Conservation (phyloP, 1,140 invertebrate species). For the Panagrolaimus sp. region DNA sequence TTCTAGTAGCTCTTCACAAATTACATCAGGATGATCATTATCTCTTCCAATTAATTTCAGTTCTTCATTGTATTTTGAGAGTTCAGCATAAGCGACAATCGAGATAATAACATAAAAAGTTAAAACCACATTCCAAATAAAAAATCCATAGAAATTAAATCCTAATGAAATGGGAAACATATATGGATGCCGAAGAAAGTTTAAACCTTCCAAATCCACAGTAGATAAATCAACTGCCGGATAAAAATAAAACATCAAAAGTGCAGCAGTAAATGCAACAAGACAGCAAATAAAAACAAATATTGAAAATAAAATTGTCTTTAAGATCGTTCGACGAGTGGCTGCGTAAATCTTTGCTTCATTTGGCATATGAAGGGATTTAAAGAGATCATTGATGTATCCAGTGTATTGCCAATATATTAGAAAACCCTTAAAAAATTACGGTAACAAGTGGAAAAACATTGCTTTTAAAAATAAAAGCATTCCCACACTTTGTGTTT, state of each 20-base stretch:
- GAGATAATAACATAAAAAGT: conserved; percentile 29
- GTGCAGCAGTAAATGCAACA: not conserved
- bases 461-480: too few relatives aligned
- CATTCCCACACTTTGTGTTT: too few relatives aligned
- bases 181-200: not conserved
- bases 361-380: not conserved
- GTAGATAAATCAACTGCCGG: not conserved
- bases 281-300: not conserved
- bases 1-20: conserved; percentile 26
- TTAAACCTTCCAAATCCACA: not conserved
- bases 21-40: conserved; percentile 6
- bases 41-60: conserved; percentile 14
- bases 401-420: conserved; percentile 5
- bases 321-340: not conserved
- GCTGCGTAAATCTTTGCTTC: not conserved
- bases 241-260: not conserved
- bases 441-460: too few relatives aligned
- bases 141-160: conserved; percentile 16
- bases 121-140: conserved; percentile 25
- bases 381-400: conserved; percentile 4
- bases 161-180: not conserved
- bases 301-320: not conserved
- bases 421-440: not conserved
- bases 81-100: conserved; percentile 27
- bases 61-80: conserved; percentile 24